Conservation (phyloP, 1,140 invertebrate species). For the Augochlora pura region DNA sequence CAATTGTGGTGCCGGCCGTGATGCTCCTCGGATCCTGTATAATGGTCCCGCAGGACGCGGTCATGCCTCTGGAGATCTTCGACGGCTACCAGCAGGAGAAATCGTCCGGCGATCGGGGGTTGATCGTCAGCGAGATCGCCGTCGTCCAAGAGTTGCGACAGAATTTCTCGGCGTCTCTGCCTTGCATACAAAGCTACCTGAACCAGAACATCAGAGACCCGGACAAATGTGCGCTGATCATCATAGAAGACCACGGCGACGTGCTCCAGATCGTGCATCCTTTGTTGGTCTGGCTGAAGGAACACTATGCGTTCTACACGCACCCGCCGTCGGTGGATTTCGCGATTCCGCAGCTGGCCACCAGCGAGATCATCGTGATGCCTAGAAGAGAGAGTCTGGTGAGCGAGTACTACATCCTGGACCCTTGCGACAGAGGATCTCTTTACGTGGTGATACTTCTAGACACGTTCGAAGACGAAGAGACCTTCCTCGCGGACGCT, state of each 20-base stretch:
- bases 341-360: background rate
- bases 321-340: background rate
- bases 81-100: background rate
- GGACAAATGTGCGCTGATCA: background rate
- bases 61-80: background rate
- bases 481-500: constrained; percentile 56
- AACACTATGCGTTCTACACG: constrained; percentile 35
- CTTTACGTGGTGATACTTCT: constrained; percentile 52
- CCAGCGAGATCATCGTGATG: constrained; percentile 59
- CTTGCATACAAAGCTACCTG: constrained; percentile 54
- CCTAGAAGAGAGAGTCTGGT: constrained; percentile 46
- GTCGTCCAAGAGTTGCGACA: background rate
- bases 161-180: background rate
- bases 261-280: background rate
- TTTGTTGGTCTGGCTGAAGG: constrained; percentile 24
- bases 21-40: background rate
- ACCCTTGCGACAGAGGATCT: constrained; percentile 65
- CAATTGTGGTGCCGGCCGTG: background rate
- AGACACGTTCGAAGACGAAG: constrained; percentile 39
- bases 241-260: background rate
- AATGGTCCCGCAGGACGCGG: too few species aligned
- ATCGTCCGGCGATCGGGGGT: background rate
- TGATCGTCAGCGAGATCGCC: constrained; percentile 3
- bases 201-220: background rate
- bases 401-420: constrained; percentile 4